phyloP scores from a whole-genome alignment of 2,888 invertebrate genomes.

The Limnephilus rhombicus region DNA sequence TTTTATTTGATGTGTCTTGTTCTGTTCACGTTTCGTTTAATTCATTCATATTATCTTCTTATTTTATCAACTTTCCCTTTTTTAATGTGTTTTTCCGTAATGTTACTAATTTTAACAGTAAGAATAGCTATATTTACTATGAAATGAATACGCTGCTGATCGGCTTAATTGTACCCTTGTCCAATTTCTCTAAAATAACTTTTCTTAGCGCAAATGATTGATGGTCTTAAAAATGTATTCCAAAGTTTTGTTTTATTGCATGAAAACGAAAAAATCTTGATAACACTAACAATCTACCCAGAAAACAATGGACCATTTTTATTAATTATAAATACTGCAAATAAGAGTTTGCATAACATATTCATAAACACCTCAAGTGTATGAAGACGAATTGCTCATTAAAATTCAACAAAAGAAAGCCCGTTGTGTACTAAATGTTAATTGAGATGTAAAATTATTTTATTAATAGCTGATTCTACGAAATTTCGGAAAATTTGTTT shows the following conservation, averaged over 20 bases:
- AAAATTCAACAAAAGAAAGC: background rate
- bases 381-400: conserved; percentile 10
- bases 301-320: conserved; percentile 40
- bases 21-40: too few species aligned
- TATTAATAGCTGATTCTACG: background rate
- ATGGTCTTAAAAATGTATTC: background rate
- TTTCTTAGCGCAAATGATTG: background rate
- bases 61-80: too few species aligned
- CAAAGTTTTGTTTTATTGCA: background rate
- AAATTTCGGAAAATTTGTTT: background rate
- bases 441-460: conserved; percentile 26
- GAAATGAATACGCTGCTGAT: background rate
- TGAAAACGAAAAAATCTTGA: background rate
- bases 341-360: conserved; percentile 16
- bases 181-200: background rate
- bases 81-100: background rate
- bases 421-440: conserved; percentile 34
- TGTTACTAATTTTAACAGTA: background rate
- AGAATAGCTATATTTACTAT: background rate
- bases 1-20: too few species aligned
- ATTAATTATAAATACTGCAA: conserved; percentile 21
- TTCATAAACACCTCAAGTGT: conserved; percentile 27
- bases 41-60: too few species aligned
- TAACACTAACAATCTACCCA: background rate
- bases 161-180: background rate